phyloP scores from a whole-genome alignment of 1,140 invertebrate species.

The Drosophila pruinosa region DNA sequence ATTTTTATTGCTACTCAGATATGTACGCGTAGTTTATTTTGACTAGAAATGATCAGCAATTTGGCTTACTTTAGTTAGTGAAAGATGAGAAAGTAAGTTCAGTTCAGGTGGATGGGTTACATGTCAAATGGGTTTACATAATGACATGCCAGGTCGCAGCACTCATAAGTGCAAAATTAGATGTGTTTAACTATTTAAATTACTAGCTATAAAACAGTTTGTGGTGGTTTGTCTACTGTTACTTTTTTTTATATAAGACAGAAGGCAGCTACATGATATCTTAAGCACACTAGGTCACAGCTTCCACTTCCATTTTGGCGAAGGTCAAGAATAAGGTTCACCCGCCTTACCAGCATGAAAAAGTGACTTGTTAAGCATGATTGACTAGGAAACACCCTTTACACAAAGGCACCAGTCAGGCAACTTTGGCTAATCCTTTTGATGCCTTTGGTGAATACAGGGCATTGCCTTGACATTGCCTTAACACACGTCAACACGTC shows the following conservation, averaged over 20 bases:
- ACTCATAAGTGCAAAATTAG: constrained; percentile 18
- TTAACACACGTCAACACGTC: constrained; percentile 36
- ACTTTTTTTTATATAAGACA: constrained; percentile 6
- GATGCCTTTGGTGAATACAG: background rate
- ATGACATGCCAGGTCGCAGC: constrained; percentile 36
- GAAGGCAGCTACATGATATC: background rate
- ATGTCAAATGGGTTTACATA: constrained; percentile 51
- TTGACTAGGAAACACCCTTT: background rate
- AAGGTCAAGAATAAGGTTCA: constrained; percentile 10
- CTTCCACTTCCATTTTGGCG: constrained; percentile 7
- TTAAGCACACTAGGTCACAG: constrained; percentile 19
- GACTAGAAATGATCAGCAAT: constrained; percentile 19
- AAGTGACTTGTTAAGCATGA: background rate
- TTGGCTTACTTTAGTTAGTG: constrained; percentile 14
- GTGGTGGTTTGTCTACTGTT: constrained; percentile 8
- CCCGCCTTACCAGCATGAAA: background rate
- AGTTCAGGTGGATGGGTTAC: constrained; percentile 26
- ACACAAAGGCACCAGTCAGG: too few species aligned
- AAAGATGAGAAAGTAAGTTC: constrained; percentile 45
- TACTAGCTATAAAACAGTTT: constrained; percentile 45
- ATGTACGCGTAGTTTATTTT: background rate
- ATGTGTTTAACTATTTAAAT: constrained; percentile 56
- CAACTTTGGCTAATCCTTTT: background rate
- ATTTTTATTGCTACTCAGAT: constrained; percentile 30
- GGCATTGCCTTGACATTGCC: background rate